phyloP scores from a whole-genome alignment of 1,140 invertebrate genomes.

The Maniola jurtina region DNA sequence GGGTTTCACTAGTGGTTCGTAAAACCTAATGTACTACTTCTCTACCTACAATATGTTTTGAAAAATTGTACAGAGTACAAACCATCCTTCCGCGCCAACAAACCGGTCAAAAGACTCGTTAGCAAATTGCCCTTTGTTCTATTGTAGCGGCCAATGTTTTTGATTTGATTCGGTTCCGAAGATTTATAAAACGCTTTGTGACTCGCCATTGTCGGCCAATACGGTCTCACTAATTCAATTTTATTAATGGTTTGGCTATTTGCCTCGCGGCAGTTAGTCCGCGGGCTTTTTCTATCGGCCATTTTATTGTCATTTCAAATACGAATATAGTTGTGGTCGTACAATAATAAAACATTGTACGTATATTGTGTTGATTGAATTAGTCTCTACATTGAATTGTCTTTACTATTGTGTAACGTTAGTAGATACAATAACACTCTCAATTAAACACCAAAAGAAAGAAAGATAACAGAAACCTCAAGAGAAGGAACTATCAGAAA shows the following conservation, averaged over 20 bases:
- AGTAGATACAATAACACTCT: too few relatives aligned
- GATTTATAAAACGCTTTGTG: slow-evolving; percentile 45
- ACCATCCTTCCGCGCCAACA: slow-evolving; percentile 27
- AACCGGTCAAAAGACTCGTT: slow-evolving; percentile 29
- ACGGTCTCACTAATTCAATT: slow-evolving; percentile 58
- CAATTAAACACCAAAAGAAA: too few relatives aligned
- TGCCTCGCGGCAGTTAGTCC: slow-evolving; percentile 35
- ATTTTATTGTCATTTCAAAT: slow-evolving; percentile 30
- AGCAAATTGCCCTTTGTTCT: slow-evolving; percentile 32
- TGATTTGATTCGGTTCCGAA: slow-evolving; percentile 41
- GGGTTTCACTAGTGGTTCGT: too few relatives aligned
- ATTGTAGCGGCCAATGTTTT: slow-evolving; percentile 29
- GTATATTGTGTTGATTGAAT: too few relatives aligned
- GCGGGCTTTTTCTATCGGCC: slow-evolving; percentile 33
- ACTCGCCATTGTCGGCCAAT: slow-evolving; percentile 52
- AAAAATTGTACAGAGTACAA: slow-evolving; percentile 18
- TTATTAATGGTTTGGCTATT: slow-evolving; percentile 59
- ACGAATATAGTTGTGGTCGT: background rate
- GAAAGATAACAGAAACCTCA: too few relatives aligned
- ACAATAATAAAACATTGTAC: background rate
- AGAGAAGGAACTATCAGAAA: too few relatives aligned
- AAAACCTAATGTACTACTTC: too few relatives aligned
- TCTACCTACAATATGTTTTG: background rate
- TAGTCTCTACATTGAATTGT: too few relatives aligned
- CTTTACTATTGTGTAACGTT: too few relatives aligned